phyloP scores from a whole-genome alignment of 2,113 vertebrate genomes.

The Triplophysa tibetana region DNA sequence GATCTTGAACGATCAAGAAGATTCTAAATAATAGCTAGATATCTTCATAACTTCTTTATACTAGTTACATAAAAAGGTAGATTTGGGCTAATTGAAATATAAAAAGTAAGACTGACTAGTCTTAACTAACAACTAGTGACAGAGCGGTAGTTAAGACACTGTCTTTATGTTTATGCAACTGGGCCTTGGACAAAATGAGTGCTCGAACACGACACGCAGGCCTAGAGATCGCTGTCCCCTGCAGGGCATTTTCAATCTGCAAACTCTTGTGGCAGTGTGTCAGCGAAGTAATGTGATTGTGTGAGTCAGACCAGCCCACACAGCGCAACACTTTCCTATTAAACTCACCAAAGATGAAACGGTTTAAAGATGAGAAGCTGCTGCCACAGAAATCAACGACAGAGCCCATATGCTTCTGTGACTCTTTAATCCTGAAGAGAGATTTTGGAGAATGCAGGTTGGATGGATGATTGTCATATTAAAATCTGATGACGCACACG shows the following conservation, averaged over 20 bases:
- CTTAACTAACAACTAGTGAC: no score
- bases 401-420: slow-evolving; percentile 9
- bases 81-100: no score
- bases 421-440: background rate
- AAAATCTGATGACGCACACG: background rate
- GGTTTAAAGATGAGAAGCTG: slow-evolving; percentile 11
- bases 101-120: no score
- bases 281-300: slow-evolving; percentile 20
- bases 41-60: no score
- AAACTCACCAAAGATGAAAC: slow-evolving; percentile 9
- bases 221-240: slow-evolving; percentile 6
- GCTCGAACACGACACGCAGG: background rate
- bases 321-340: slow-evolving; percentile 20
- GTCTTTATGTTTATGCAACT: no score
- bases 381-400: background rate
- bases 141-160: no score
- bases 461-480: background rate
- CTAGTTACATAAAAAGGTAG: no score
- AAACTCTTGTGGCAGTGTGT: slow-evolving; percentile 16
- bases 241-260: slow-evolving; percentile 14
- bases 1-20: slow-evolving; percentile 2
- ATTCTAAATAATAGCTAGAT: background rate
- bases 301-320: slow-evolving; percentile 29
- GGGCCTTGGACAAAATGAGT: background rate
- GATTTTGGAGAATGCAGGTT: slow-evolving; percentile 7